Evolutionary conservation across 1,140 invertebrate genomes (phyloP), one percentile per base, ranked within the genome.

Genomic region (Pseudomyrmex sp.): DNA sequence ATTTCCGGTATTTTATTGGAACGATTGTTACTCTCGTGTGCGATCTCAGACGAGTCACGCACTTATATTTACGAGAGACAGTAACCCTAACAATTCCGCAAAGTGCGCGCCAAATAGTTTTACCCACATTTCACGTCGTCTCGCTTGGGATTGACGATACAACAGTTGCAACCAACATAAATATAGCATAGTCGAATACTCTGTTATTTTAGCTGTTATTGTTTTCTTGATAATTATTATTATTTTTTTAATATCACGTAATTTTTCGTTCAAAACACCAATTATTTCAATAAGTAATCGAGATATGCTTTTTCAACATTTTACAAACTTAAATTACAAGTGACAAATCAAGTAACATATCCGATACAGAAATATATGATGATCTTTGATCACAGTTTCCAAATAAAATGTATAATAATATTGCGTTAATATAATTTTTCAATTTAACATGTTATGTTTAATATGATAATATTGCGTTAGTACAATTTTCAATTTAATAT

Each of bases 101-200:
- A 80, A 80, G 52, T 80, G 76, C 76, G 76, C 76, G 76, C 76
- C 66, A 80, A 80, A 70, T 72, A 66, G 35, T n/a, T 80, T 80
- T 72, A 80, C 20, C 76, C 76, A 72, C 76, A 80, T 70, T 59
- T 80, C 76, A 80, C 66, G 54, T 72, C 66, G 66, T 70, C 65
- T 59, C 76, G 20, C 46, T 76, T 61, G 26, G 44, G 15, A 61
- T 72, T 72, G 76, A 46, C 58, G 76, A 72, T 80, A 80, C 66
- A 61, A 80, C 52, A 79, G 66, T 59, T 66, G 52, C 76, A 54
- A 35, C 44, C 76, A 66, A 48, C 44, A 23, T 72, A 80, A 80
- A 80, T 80, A 80, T 80, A 80, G 76, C 76, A 61, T n/a, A n/a
- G n/a, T n/a, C n/a, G n/a, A n/a, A n/a, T 35, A 7, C 26, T 26